These are phyloP conservation scores for Ypsolopha sequella DNA, from an alignment of 2,888 invertebrate genomes.

Conservation along the genomic window DNA sequence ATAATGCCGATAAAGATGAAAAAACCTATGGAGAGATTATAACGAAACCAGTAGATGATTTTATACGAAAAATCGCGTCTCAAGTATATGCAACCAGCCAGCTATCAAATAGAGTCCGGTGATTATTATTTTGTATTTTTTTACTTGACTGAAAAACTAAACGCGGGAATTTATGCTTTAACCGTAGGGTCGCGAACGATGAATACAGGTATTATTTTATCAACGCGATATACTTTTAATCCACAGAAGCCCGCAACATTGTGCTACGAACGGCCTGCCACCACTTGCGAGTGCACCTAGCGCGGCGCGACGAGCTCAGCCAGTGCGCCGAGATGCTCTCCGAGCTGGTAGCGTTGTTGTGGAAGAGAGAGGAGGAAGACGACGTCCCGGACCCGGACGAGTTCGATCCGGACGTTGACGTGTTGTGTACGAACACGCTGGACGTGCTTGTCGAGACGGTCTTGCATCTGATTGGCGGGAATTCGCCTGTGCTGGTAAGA, in stretches of 20 bases:
- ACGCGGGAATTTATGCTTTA: no score
- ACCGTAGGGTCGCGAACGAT: no score
- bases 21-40: no score
- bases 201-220: not conserved
- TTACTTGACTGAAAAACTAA: no score
- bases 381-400: slow-evolving; percentile 49
- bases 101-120: no score
- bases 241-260: slow-evolving; percentile 84
- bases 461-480: slow-evolving; percentile 83
- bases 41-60: no score
- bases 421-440: slow-evolving; percentile 82
- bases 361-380: slow-evolving; percentile 66
- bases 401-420: slow-evolving; percentile 81
- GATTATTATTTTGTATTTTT: no score
- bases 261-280: slow-evolving; percentile 87
- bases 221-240: not conserved
- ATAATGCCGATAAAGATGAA: no score
- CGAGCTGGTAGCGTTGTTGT: slow-evolving; percentile 77
- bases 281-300: slow-evolving; percentile 86
- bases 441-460: slow-evolving; percentile 90
- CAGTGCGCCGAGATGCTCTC: slow-evolving; percentile 90
- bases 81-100: no score
- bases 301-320: slow-evolving; percentile 83
- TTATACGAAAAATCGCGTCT: no score
- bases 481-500: slow-evolving; percentile 75